These are phyloP conservation scores for Ceratoteleas bidentatus DNA, from an alignment of 1,140 invertebrate species.

Conservation along the genomic window DNA sequence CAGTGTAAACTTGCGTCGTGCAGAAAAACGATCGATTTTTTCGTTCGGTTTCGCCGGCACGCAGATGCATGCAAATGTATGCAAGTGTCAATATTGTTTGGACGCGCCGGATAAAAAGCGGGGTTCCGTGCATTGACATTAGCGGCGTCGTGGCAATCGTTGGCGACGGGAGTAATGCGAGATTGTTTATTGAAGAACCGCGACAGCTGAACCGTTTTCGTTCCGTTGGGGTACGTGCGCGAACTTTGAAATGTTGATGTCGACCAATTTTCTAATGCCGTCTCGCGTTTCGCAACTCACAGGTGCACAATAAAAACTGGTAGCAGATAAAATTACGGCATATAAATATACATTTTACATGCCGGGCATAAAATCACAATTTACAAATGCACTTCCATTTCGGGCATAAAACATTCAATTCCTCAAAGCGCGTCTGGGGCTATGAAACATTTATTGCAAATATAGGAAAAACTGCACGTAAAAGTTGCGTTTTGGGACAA, in stretches of 20 bases:
- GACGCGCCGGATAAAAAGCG: neutral
- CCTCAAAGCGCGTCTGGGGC: neutral
- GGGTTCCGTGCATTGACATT: neutral
- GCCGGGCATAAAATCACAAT: constrained; percentile 16
- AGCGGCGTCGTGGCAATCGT: too few species aligned
- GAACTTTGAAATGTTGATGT: neutral
- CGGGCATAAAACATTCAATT: constrained; percentile 5
- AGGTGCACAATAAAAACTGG: constrained; percentile 14
- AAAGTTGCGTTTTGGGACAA: too few species aligned
- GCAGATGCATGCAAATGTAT: constrained; percentile 18
- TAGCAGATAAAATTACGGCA: constrained; percentile 4
- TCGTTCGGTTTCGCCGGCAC: constrained; percentile 5
- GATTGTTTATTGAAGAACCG: too few species aligned
- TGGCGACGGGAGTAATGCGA: too few species aligned
- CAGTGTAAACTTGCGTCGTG: constrained; percentile 10
- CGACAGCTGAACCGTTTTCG: too few species aligned
- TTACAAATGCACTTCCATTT: constrained; percentile 19
- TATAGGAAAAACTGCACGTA: neutral
- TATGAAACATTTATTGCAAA: neutral
- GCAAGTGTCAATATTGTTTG: neutral
- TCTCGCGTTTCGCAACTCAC: neutral
- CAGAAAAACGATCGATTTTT: constrained; percentile 25
- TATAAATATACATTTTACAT: constrained; percentile 21
- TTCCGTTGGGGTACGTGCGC: too few species aligned
- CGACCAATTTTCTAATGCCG: neutral